Evolutionary conservation across 1,140 invertebrate species (phyloP).

Genomic region (Atta cephalotes): DNA sequence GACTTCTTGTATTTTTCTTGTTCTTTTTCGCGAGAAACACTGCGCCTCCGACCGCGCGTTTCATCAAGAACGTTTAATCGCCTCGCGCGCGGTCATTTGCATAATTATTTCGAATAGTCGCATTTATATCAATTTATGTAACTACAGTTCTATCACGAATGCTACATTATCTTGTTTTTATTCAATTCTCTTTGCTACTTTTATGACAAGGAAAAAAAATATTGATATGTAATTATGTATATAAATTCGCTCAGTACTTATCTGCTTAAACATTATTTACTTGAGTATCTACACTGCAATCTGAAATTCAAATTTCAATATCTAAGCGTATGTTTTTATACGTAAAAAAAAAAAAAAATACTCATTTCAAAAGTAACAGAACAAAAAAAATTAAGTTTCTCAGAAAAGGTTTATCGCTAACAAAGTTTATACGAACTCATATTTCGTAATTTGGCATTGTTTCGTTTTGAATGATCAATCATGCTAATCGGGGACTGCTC

Average conservation of each 20-base stretch:
- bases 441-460: conserved; percentile 27
- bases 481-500: conserved; percentile 54
- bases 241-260: not conserved
- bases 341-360: not conserved
- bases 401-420: not conserved
- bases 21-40: not conserved
- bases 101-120: conserved; percentile 52
- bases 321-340: not conserved
- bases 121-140: conserved; percentile 42
- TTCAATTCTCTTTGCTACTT: not conserved
- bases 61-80: conserved; percentile 44
- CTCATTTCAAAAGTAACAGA: too few relatives aligned
- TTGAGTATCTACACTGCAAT: not conserved
- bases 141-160: not conserved
- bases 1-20: conserved; percentile 22
- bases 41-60: conserved; percentile 5
- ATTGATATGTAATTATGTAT: too few relatives aligned
- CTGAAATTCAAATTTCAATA: not conserved
- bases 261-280: not conserved
- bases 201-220: not conserved
- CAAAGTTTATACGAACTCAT: not conserved
- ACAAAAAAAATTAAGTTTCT: too few relatives aligned
- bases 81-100: conserved; percentile 31
- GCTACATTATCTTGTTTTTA: not conserved
- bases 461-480: conserved; percentile 37